Base-by-base conservation (phyloP, 2,888 invertebrate species). In the Choreutis nemorana region DNA sequence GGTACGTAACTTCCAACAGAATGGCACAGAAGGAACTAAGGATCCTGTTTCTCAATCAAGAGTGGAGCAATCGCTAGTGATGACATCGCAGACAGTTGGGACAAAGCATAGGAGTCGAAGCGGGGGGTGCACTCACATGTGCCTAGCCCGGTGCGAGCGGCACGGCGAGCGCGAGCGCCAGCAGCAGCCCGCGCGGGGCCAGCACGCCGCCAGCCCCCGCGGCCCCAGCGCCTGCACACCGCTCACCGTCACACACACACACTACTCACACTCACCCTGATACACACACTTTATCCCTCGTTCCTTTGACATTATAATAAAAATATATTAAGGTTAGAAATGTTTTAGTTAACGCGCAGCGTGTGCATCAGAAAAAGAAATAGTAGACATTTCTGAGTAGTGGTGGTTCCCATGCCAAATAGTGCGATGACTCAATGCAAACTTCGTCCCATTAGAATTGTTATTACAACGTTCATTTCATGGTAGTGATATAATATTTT, bases 371-470 rank as follows among this genome's bases (percentile, higher is more conserved):
- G 5, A 8, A 18, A 26, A 14, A 9, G 14, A 14, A 14, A 12
- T 14, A 3, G 23, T 3, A n/a, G n/a, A n/a, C n/a, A n/a, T n/a
- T n/a, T n/a, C n/a, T n/a, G n/a, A 22, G 44, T 43, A 37, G 50
- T 43, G 44, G 51, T 54, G 55, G 55, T 46, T 41, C 52, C 58
- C 61, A 51, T 57, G 61, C 60, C 62, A 65, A 63, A 77, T 77
- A 77, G 73, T 78, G 77, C 77, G 77, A 77, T 77, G 77, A 78
- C 77, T 75, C 77, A 77, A 77, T 78, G 77, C 77, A 77, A 77
- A 66, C 75, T 77, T 73, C 66, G 68, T 73, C 75, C 64, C 64
- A 58, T 65, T 50, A 56, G 64, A 64, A 54, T 58, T 14, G 42
- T n/a, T n/a, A n/a, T n/a, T n/a, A n/a, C n/a, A n/a, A n/a, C n/a